These are phyloP conservation scores for Hemiscyllium ocellatum DNA, from an alignment of 2,113 vertebrate genomes.

Conservation along the genomic window DNA sequence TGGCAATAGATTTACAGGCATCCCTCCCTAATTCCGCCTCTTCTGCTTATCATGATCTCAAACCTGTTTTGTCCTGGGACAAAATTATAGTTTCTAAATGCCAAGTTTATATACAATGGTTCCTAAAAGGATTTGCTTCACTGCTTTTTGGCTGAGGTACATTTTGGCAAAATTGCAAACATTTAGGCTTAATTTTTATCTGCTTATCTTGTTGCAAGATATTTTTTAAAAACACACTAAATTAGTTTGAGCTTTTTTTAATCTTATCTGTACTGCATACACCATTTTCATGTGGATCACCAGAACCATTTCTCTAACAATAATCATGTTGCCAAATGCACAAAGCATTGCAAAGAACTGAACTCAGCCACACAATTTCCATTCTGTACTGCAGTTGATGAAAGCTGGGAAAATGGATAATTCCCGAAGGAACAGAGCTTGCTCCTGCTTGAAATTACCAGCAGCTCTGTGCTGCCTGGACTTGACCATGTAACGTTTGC, in stretches of 20 bases:
- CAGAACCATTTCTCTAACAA: neutral
- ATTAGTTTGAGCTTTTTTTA: neutral
- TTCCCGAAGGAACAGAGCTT: slow-evolving; percentile 64
- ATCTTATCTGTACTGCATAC: neutral
- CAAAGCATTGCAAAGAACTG: neutral
- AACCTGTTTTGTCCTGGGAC: neutral
- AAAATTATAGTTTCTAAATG: slow-evolving; percentile 22
- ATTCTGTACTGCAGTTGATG: slow-evolving; percentile 50
- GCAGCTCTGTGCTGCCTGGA: slow-evolving; percentile 63
- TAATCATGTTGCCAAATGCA: neutral
- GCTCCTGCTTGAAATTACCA: slow-evolving; percentile 73
- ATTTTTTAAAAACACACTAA: neutral
- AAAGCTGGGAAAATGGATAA: slow-evolving; percentile 59
- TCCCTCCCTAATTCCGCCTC: neutral
- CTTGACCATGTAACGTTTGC: slow-evolving; percentile 72
- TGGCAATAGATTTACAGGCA: neutral
- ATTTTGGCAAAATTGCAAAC: neutral
- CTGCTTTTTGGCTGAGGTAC: neutral
- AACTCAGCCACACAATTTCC: neutral
- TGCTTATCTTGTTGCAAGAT: neutral
- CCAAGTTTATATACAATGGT: neutral
- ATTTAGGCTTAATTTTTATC: neutral
- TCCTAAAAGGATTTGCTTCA: neutral
- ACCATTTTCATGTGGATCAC: neutral
- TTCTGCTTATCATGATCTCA: neutral